Evolutionary conservation across 1,140 invertebrate genomes (phyloP).

Genomic region (Planococcus citri): DNA sequence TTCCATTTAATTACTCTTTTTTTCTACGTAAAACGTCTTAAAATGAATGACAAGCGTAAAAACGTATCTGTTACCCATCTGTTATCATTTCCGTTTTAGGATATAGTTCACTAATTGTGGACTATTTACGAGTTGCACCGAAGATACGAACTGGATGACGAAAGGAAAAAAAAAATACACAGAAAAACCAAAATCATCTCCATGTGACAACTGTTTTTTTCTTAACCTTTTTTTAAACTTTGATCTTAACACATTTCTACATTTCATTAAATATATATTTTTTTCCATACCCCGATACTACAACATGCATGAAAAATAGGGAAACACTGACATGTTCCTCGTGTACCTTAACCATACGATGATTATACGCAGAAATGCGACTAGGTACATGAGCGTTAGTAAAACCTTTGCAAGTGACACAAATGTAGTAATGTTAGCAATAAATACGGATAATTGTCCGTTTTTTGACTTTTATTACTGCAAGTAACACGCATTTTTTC

Average conservation of each 20-base stretch:
- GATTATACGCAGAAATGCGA: too few relatives aligned
- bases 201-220: background rate
- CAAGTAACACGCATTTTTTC: too few relatives aligned
- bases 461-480: constrained; percentile 1
- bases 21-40: background rate
- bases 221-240: constrained; percentile 1
- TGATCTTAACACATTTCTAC: constrained; percentile 7
- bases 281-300: background rate
- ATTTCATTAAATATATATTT: background rate
- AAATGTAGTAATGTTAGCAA: background rate
- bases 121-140: background rate
- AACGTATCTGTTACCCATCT: constrained; percentile 2
- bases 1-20: background rate
- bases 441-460: background rate
- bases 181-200: background rate
- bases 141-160: background rate
- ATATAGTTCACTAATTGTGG: background rate
- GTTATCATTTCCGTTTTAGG: background rate
- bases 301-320: too few relatives aligned
- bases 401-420: background rate
- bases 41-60: constrained; percentile 2
- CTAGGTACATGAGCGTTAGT: too few relatives aligned
- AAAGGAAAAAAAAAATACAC: background rate
- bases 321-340: background rate
- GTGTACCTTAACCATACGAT: too few relatives aligned